Evolutionary conservation across 2,888 invertebrate genomes (phyloP), one percentile per base, ranked within the genome.

Genomic region (Argyresthia goedartella): DNA sequence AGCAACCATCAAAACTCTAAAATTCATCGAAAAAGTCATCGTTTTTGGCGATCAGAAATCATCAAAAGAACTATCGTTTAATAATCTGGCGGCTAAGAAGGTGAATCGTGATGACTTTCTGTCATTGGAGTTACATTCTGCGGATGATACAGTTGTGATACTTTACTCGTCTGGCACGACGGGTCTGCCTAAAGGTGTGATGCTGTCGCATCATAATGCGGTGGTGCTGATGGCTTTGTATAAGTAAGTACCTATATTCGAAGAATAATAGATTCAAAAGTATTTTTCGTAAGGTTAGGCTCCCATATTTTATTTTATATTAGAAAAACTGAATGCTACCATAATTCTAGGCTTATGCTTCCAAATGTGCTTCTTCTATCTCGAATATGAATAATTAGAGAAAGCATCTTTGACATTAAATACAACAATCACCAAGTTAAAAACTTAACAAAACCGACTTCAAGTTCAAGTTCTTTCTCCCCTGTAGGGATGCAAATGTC

Each of bases 81-180:
- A 70, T 9, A 69, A 74, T 25, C 48, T 81, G 51, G 67, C 66
- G 3, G 54, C 53, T 1, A 35, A 39, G 44, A 44, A 8, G 10
- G 34, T 47, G 4, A 47, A 25, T 1, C 11, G 14, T 7, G 49
- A 49, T n/a, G 49, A 36, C 15, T 49, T 49, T 36, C 39, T 57
- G 2, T 57, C 65, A 0, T 68, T 63, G 0, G 73, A 75, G 8
- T 73, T 77, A 0, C 47, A 62, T 1, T 76, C 76, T 0, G 69
- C 72, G 36, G 59, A 51, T 0, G 82, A 84, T 33, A 62, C 69
- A 0, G 41, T 68, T 8, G 62, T 78, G 9, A 65, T 84, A n/a
- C 46, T 81, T 25, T 82, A 81, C 53, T 84, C 84, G 0, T 84
- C 82, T 1, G 84, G 84, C 0, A 84, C 84, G 0, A 82, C 82